Evolutionary conservation across 2,888 invertebrate genomes (phyloP), one percentile per base, ranked within the genome.

Genomic region (Stenichneumon culpator): DNA sequence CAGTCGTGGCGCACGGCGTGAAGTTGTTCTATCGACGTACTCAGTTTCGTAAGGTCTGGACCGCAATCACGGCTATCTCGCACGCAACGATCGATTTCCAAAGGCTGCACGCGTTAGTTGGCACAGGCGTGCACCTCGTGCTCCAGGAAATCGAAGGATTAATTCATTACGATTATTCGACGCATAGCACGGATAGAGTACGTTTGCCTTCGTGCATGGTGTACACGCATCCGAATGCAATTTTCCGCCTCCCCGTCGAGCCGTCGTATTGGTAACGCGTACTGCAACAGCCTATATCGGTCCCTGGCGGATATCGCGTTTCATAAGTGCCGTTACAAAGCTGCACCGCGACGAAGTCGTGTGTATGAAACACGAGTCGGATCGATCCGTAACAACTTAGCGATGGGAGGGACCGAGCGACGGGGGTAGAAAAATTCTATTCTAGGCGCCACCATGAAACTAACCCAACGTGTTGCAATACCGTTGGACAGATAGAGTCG

Each of bases 241-340:
- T 82, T 72, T 78, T 78, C 72, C 50, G 44, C 72, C 67, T 72
- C 57, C 25, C 50, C 52, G 36, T 60, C 72, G 39, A 67, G 16
- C 9, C n/a, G 14, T 47, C 44, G 63, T 50, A 39, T 39, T 6
- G n/a, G 25, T 28, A 44, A 25, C 65, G n/a, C 28, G 28, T 11
- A 32, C 57, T 16, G 19, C 39, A 28, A 36, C 16, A 68, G 39
- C 54, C 44, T 36, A 11, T 25, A 22, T 22, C 63, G 47, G 14
- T 22, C n/a, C 36, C n/a, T 36, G 16, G n/a, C 32, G 32, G 25
- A 70, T 85, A 82, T 82, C 79, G 70, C 77, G 63, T 83, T 79
- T 80, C 85, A 80, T 78, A 83, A 80, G 82, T 77, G 83, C 79
- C 67, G 79, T 77, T 83, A 80, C 63, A 77, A 70, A 77, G 82